Percentiles rank a stretch among this genome's conserved stretches.
Evolutionary conservation across 1,140 invertebrate genomes (phyloP).

Genomic region (Galleria mellonella): DNA sequence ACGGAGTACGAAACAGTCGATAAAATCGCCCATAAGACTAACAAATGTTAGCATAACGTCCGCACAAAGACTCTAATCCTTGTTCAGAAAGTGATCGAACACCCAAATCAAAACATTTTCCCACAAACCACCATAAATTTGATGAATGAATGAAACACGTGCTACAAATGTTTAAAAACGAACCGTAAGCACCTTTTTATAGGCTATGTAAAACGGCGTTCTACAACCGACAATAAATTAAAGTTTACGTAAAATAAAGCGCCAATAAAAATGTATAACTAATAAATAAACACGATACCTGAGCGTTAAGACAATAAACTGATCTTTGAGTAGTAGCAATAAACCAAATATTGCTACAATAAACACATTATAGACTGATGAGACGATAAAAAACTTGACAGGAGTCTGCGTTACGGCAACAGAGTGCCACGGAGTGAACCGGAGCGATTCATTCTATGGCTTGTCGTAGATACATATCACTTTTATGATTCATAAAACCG

Average conservation of each 20-base stretch:
- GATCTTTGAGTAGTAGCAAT: conserved; percentile 64
- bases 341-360: conserved; percentile 72
- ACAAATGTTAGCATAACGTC: conserved; percentile 13
- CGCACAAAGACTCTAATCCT: conserved; percentile 13
- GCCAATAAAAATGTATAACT: conserved; percentile 74
- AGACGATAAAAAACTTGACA: conserved; percentile 57
- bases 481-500: conserved; percentile 69
- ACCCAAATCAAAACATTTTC: conserved; percentile 62
- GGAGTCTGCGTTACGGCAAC: conserved; percentile 14
- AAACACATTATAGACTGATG: conserved; percentile 68
- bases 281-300: conserved; percentile 74
- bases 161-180: conserved; percentile 71
- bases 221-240: conserved; percentile 71
- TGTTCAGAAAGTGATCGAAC: conserved; percentile 10
- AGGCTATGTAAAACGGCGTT: conserved; percentile 70
- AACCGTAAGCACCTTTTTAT: conserved; percentile 68
- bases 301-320: conserved; percentile 68
- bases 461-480: conserved; percentile 49
- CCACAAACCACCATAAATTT: conserved; percentile 69
- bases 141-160: conserved; percentile 73
- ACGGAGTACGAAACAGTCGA: conserved; percentile 7
- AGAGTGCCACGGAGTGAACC: conserved; percentile 25
- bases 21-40: conserved; percentile 15
- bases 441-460: conserved; percentile 11
- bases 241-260: conserved; percentile 73